Percentiles rank a stretch among this genome's conserved stretches.
phyloP scores from a whole-genome alignment of 92 coral and sea anemone genomes.

The Phenganax subtilis region DNA sequence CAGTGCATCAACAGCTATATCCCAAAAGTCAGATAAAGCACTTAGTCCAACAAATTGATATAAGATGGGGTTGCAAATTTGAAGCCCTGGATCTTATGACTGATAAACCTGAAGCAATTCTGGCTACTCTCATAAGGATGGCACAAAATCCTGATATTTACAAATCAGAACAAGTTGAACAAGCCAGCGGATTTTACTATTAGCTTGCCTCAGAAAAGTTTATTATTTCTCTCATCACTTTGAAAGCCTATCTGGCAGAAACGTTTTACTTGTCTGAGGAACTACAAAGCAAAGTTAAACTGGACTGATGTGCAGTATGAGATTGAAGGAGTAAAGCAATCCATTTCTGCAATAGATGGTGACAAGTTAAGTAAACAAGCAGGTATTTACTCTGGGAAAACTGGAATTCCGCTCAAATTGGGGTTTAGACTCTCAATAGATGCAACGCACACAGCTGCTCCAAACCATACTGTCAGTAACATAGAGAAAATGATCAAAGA shows the following conservation, averaged over 20 bases:
- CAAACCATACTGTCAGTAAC: neutral
- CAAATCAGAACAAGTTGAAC: slow-evolving; percentile 14
- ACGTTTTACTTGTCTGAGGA: slow-evolving; percentile 29
- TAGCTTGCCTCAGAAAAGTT: slow-evolving; percentile 15
- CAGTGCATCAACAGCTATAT: slow-evolving; percentile 6
- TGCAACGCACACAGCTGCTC: neutral
- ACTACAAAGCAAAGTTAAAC: slow-evolving; percentile 23
- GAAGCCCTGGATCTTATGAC: slow-evolving; percentile 13
- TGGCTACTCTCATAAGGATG: neutral
- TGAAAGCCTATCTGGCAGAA: slow-evolving; percentile 33
- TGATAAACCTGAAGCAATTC: slow-evolving; percentile 7
- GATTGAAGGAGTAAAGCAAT: slow-evolving; percentile 16
- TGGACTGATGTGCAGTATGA: slow-evolving; percentile 19
- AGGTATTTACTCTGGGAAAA: slow-evolving; percentile 15
- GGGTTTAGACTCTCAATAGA: slow-evolving; percentile 5
- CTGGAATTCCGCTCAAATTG: slow-evolving; percentile 5
- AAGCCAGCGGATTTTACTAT: slow-evolving; percentile 35
- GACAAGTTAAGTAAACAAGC: slow-evolving; percentile 22
- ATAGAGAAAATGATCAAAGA: neutral
- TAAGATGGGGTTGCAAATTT: neutral
- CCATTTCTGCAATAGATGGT: slow-evolving; percentile 12
- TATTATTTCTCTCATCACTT: slow-evolving; percentile 20
- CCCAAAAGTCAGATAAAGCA: slow-evolving; percentile 20
- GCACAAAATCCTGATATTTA: neutral
- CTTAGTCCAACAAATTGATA: neutral